Conservation (phyloP, 2,113 vertebrate genomes). For the Poicephalus meyeri region DNA sequence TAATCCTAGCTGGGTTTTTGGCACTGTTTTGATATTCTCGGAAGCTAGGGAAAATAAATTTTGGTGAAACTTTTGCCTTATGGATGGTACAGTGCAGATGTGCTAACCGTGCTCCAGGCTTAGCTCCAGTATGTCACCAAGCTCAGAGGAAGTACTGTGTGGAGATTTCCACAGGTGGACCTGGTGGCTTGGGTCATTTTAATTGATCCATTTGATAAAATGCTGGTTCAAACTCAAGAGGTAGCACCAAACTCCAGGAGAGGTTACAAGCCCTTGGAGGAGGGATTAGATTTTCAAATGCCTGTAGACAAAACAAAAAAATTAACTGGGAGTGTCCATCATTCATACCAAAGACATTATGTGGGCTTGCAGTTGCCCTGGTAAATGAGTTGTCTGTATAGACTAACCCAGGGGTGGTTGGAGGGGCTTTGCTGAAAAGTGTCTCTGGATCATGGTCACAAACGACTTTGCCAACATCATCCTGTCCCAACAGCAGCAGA, state of each 20-base stretch:
- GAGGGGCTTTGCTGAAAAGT: background rate
- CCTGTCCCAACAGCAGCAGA: background rate
- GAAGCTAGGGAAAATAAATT: background rate
- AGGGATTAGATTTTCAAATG: background rate
- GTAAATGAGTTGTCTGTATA: background rate
- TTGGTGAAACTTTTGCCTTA: background rate
- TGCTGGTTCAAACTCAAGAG: background rate
- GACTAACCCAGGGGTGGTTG: background rate
- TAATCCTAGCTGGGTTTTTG: background rate
- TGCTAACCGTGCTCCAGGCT: background rate
- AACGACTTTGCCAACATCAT: background rate
- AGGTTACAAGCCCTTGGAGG: background rate
- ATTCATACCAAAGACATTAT: background rate
- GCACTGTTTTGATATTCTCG: background rate
- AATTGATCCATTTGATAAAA: background rate
- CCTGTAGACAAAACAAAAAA: background rate
- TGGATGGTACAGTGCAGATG: background rate
- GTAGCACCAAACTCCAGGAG: background rate
- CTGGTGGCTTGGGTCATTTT: background rate
- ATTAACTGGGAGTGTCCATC: background rate
- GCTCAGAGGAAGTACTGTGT: background rate
- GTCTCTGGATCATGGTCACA: accelerated
- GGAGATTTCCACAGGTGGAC: background rate
- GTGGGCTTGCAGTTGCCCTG: background rate
- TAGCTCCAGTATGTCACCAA: background rate